Conservation (phyloP, 2,113 vertebrate species). For the Fregetta grallaria region DNA sequence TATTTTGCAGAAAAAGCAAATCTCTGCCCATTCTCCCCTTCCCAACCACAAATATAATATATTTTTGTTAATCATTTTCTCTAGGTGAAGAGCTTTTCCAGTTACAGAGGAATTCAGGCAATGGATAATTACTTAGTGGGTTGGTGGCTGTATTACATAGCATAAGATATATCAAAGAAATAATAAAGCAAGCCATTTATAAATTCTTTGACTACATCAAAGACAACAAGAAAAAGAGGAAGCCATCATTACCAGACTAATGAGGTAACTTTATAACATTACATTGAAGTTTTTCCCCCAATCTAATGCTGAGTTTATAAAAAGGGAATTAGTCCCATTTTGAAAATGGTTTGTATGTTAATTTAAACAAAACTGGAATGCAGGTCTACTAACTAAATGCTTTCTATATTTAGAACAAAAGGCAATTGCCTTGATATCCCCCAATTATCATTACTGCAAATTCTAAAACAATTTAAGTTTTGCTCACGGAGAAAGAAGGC, state of each 20-base stretch:
- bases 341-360: neutral
- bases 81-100: neutral
- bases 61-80: neutral
- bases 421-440: neutral
- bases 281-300: neutral
- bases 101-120: neutral
- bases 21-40: neutral
- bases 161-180: neutral
- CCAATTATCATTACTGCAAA: neutral
- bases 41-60: neutral
- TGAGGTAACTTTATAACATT: neutral
- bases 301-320: neutral
- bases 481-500: neutral
- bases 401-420: neutral
- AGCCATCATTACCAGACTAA: slow-evolving; percentile 5
- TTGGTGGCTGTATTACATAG: neutral
- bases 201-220: neutral
- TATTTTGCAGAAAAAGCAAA: neutral
- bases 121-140: neutral
- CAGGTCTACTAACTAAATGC: neutral
- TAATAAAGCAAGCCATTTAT: neutral
- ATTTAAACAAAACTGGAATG: neutral
- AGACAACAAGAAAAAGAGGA: neutral
- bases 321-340: neutral
- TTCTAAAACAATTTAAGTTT: slow-evolving; percentile 1